Conservation (phyloP, 2,113 vertebrate genomes). For the Todiramphus saurophagus region DNA sequence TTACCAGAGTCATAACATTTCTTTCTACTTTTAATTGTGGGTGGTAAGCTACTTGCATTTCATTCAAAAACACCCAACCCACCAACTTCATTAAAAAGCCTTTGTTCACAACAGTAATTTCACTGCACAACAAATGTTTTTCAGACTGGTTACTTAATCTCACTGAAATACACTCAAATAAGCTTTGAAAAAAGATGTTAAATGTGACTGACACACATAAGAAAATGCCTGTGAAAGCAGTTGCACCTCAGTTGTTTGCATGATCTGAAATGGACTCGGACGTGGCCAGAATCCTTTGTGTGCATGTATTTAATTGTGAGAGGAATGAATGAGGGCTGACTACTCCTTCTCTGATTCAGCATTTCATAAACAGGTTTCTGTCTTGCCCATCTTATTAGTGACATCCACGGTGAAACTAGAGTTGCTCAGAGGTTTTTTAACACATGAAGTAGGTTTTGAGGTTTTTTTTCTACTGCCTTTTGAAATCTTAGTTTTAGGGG, state of each 20-base stretch:
- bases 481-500: too few relatives aligned
- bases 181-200: background rate
- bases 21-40: background rate
- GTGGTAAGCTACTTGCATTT: background rate
- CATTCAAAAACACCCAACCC: background rate
- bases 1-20: background rate
- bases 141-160: background rate
- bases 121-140: background rate
- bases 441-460: fast-evolving
- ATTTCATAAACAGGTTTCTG: background rate
- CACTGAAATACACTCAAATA: background rate
- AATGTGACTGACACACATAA: background rate
- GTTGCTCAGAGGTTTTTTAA: background rate
- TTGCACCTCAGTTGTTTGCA: background rate
- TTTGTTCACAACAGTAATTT: background rate
- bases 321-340: background rate
- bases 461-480: background rate
- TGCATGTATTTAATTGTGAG: background rate
- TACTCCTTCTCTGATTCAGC: background rate
- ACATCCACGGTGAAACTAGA: background rate
- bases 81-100: background rate
- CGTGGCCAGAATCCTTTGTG: background rate
- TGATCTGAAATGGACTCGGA: background rate
- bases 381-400: background rate
- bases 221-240: background rate